Conservation (phyloP, 2,888 invertebrate species). For the Parnassius mnemosyne region DNA sequence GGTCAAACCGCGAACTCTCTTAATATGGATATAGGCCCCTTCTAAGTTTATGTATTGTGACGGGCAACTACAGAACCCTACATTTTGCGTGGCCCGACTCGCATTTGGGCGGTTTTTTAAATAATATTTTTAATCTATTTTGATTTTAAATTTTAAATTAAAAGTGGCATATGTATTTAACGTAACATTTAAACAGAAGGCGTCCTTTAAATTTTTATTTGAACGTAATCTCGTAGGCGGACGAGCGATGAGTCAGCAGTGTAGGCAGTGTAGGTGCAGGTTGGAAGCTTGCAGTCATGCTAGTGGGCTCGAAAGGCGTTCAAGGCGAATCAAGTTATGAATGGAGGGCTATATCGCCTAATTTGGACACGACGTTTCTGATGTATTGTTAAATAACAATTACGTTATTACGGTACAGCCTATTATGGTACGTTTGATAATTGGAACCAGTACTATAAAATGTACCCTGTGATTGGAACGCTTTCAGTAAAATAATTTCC, state of each 20-base stretch:
- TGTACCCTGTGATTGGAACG: too few species aligned
- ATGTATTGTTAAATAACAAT: constrained; percentile 15
- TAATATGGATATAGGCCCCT: too few species aligned
- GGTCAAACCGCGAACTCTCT: too few species aligned
- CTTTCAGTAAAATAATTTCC: too few species aligned
- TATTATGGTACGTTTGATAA: too few species aligned
- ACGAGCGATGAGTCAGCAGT: constrained; percentile 12
- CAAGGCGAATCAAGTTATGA: constrained; percentile 25
- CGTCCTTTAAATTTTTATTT: constrained; percentile 2
- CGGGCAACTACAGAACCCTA: too few species aligned
- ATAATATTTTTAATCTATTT: too few species aligned
- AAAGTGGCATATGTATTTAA: background rate
- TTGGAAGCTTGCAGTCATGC: constrained; percentile 8
- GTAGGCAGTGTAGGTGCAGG: constrained; percentile 16
- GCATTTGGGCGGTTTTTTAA: too few species aligned
- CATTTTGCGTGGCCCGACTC: too few species aligned
- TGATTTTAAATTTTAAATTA: background rate
- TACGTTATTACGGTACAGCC: background rate
- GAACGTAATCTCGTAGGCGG: constrained; percentile 12
- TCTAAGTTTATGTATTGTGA: too few species aligned
- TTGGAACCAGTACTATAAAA: too few species aligned
- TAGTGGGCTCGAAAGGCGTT: constrained; percentile 7
- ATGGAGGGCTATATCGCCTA: constrained; percentile 24
- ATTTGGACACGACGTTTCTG: constrained; percentile 13
- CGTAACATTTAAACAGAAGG: constrained; percentile 3